phyloP scores from a whole-genome alignment of 2,797 vertebrate genomes.

The Naso thynnoides region DNA sequence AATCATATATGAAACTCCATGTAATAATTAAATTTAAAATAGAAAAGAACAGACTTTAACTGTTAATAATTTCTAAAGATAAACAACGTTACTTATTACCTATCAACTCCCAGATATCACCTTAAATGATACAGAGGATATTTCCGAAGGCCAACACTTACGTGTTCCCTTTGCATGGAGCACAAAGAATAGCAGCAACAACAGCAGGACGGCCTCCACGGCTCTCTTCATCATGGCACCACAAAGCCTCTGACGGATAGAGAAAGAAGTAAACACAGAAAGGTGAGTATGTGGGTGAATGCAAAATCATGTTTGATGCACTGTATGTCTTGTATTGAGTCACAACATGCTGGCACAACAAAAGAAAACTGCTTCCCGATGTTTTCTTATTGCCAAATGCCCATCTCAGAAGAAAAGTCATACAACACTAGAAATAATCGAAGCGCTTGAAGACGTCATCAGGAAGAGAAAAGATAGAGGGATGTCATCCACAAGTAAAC shows the following conservation, averaged over 20 bases:
- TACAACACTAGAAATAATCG: background rate
- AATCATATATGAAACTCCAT: no score
- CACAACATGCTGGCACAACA: constrained; percentile 23
- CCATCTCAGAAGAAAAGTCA: background rate
- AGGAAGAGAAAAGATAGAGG: background rate
- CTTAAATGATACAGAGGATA: background rate
- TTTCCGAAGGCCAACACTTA: constrained; percentile 63
- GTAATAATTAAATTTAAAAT: background rate
- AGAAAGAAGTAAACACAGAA: constrained; percentile 25
- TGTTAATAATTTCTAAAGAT: background rate
- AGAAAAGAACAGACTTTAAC: background rate
- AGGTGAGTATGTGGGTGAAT: background rate
- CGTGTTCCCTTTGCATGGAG: constrained; percentile 52
- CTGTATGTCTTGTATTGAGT: constrained; percentile 1
- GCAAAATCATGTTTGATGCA: constrained; percentile 2
- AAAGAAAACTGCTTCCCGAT: background rate
- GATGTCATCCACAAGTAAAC: background rate
- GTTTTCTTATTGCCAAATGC: background rate
- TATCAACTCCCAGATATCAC: background rate
- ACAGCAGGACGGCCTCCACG: constrained; percentile 36
- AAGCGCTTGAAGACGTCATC: background rate
- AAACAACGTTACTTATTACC: background rate
- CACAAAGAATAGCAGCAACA: constrained; percentile 56
- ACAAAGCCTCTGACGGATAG: constrained; percentile 40
- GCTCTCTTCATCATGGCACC: constrained; percentile 71